These are phyloP conservation scores for Apteryx mantelli DNA, from an alignment of 2,113 vertebrate genomes.

Conservation along the genomic window DNA sequence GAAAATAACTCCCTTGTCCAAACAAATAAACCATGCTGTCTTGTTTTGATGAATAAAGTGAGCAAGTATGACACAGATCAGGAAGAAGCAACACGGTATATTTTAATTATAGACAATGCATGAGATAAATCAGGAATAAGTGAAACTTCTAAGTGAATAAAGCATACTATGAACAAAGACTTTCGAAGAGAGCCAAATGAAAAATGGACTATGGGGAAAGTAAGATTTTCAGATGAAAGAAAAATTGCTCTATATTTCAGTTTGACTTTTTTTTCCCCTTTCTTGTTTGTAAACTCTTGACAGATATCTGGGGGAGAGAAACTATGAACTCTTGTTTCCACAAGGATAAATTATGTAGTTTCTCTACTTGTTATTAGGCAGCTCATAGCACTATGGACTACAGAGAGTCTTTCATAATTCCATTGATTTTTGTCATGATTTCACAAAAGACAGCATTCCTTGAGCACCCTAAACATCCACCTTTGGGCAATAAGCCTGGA, in stretches of 20 bases:
- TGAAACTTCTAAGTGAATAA: not conserved
- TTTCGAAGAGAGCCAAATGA: not conserved
- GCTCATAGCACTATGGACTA: not conserved
- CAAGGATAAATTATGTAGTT: not conserved
- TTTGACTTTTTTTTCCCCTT: not conserved
- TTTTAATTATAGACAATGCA: not conserved
- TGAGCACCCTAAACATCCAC: slow-evolving; percentile 8
- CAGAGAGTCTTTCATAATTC: not conserved
- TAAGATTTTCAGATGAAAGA: not conserved
- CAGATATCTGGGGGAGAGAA: not conserved
- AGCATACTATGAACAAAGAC: not conserved
- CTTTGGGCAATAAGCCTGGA: not conserved
- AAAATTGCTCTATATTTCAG: not conserved
- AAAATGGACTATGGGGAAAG: not conserved
- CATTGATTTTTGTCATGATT: slow-evolving; percentile 10
- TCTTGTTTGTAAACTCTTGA: not conserved
- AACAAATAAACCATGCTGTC: not conserved
- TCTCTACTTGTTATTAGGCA: not conserved
- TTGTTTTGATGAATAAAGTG: not conserved
- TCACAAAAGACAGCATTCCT: not conserved
- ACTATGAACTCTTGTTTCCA: not conserved
- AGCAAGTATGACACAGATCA: not conserved
- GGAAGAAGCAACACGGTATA: not conserved
- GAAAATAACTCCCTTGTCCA: not conserved
- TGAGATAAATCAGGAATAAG: not conserved